Conservation (phyloP, 2,113 vertebrate genomes). For the Tetrao urogallus region DNA sequence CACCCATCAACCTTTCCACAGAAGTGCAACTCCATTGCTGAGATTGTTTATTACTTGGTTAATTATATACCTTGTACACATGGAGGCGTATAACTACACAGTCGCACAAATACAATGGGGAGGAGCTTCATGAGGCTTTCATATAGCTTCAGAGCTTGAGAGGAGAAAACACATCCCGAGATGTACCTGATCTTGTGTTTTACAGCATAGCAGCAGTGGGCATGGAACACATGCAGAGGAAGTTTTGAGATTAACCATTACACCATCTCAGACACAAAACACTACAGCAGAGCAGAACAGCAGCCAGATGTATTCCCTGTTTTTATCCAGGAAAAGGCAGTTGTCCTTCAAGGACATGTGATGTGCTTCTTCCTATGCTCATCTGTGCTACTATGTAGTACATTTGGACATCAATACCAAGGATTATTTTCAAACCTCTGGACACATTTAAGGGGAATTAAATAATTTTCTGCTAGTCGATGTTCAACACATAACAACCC, state of each 20-base stretch:
- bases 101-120: background rate
- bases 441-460: background rate
- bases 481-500: background rate
- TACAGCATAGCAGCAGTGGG: background rate
- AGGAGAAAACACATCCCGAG: background rate
- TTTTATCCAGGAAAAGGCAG: background rate
- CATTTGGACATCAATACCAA: background rate
- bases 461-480: background rate
- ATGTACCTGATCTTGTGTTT: background rate
- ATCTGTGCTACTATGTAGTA: background rate
- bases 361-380: background rate
- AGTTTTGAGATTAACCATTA: background rate
- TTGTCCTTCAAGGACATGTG: background rate
- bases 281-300: background rate
- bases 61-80: background rate
- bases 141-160: accelerated
- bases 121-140: background rate
- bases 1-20: background rate
- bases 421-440: background rate
- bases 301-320: background rate
- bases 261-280: accelerated
- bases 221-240: background rate
- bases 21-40: background rate
- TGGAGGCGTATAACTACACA: accelerated
- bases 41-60: background rate